Conservation (phyloP, 2,113 vertebrate genomes). For the Uria aalge region DNA sequence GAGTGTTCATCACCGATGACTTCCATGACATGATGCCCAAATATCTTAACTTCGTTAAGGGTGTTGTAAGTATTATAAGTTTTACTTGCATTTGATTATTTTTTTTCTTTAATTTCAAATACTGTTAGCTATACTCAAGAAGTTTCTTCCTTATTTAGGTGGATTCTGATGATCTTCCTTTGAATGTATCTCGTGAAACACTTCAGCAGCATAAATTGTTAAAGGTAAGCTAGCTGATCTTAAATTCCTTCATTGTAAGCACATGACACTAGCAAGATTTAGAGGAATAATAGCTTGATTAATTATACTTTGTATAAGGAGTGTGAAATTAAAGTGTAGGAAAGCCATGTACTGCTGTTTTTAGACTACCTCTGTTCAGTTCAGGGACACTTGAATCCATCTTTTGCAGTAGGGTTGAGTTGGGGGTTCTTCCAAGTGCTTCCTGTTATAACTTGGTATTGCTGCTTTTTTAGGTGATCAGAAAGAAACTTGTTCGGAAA, state of each 20-base stretch:
- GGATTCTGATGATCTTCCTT: conserved; percentile 96
- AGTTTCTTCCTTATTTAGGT: conserved; percentile 74
- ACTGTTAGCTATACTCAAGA: background rate
- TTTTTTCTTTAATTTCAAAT: background rate
- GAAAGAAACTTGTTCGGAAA: conserved; percentile 98
- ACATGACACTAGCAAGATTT: background rate
- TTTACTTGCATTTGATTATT: background rate
- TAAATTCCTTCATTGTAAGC: background rate
- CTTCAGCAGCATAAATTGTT: conserved; percentile 97
- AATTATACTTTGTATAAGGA: background rate
- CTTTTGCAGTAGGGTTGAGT: background rate
- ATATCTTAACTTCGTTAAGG: conserved; percentile 96
- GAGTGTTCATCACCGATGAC: conserved; percentile 98
- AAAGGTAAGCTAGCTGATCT: conserved; percentile 76
- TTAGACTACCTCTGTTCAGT: background rate
- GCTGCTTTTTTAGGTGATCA: conserved; percentile 84
- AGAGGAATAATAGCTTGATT: background rate
- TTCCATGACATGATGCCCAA: conserved; percentile 99
- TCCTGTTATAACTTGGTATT: background rate
- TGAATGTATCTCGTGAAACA: conserved; percentile 97
- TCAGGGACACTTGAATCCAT: background rate
- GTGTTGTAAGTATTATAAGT: conserved; percentile 86
- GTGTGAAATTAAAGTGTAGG: background rate
- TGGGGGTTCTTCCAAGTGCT: background rate
- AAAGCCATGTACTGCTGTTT: background rate